Conservation (phyloP, 1,140 invertebrate genomes). For the Ditylenchus dipsaci region DNA sequence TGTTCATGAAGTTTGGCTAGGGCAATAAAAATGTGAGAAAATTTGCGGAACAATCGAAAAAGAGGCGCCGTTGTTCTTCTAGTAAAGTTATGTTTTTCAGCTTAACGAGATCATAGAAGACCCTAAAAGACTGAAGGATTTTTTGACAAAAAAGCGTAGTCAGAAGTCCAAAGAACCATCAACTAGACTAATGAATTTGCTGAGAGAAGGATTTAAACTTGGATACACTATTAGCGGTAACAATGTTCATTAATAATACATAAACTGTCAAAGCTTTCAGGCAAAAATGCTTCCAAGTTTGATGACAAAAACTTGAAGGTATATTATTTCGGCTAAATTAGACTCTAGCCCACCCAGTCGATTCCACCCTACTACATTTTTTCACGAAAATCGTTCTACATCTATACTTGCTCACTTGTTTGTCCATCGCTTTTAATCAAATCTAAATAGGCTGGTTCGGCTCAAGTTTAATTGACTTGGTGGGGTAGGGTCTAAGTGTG, state of each 20-base stretch:
- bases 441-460: too few relatives aligned
- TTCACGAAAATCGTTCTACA: too few relatives aligned
- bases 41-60: too few relatives aligned
- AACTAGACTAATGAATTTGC: slow-evolving; percentile 16
- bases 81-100: not conserved
- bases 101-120: not conserved
- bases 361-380: too few relatives aligned
- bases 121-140: slow-evolving; percentile 1
- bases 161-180: slow-evolving; percentile 17
- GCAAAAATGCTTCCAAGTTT: slow-evolving; percentile 38
- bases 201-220: slow-evolving; percentile 39
- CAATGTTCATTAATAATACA: too few relatives aligned
- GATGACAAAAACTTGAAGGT: slow-evolving; percentile 39
- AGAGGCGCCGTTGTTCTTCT: too few relatives aligned
- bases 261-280: slow-evolving; percentile 20
- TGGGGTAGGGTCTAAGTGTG: too few relatives aligned
- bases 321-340: not conserved
- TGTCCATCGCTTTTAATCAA: too few relatives aligned
- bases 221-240: slow-evolving; percentile 28
- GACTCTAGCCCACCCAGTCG: not conserved
- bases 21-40: too few relatives aligned
- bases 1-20: too few relatives aligned
- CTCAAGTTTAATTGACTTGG: too few relatives aligned
- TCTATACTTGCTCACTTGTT: too few relatives aligned
- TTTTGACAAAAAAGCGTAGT: slow-evolving; percentile 5